These are phyloP conservation scores for Chascanopsetta lugubris DNA, from an alignment of 2,113 vertebrate species.

Conservation along the genomic window DNA sequence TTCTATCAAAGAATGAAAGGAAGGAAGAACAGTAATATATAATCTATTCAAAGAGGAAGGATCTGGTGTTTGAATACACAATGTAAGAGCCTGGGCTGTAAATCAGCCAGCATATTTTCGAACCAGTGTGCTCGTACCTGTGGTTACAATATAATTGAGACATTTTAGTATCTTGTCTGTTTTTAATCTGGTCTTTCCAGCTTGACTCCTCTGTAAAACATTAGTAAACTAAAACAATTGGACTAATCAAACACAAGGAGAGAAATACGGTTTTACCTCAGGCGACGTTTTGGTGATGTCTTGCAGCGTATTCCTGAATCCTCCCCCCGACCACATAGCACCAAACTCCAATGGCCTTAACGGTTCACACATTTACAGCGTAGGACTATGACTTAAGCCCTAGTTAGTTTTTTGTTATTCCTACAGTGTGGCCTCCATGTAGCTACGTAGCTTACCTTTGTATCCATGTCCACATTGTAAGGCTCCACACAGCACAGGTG, in stretches of 20 bases:
- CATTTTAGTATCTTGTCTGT: neutral
- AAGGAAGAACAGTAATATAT: neutral
- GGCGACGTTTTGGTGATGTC: neutral
- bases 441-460: too few relatives aligned
- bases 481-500: too few relatives aligned
- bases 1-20: neutral
- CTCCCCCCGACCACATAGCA: too few relatives aligned
- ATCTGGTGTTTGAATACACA: neutral
- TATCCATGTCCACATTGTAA: too few relatives aligned
- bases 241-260: constrained; percentile 13
- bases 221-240: neutral
- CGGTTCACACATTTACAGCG: too few relatives aligned
- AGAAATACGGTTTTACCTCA: neutral
- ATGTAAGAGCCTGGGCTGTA: neutral
- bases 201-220: neutral
- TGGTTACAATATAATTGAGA: neutral
- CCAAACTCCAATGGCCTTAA: too few relatives aligned
- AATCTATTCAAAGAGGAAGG: neutral
- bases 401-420: too few relatives aligned
- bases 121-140: neutral
- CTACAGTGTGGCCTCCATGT: too few relatives aligned
- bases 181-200: neutral
- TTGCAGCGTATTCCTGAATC: too few relatives aligned
- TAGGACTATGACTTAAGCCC: too few relatives aligned
- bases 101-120: neutral